Evolutionary conservation across 2,888 invertebrate genomes (phyloP), one percentile per base, ranked within the genome.

Genomic region (Drosophila cognata): DNA sequence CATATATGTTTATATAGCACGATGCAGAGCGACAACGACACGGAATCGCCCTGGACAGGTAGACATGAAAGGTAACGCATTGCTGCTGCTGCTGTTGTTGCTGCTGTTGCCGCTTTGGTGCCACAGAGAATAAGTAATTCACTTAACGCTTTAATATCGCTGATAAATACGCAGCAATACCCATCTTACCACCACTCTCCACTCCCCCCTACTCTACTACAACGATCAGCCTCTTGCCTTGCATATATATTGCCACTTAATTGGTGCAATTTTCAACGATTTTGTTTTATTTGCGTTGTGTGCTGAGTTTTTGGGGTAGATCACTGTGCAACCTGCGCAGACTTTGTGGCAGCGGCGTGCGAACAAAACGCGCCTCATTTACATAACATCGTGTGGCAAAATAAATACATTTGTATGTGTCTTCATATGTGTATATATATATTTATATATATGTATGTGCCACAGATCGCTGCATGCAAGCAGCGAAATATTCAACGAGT

Each of bases 131-230:
- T 82, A 89, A 91, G 91, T 90, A 91, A 90, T 91, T 91, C 91
- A 91, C 91, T 91, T 91, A 91, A 91, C 90, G 88, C 91, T 88
- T 91, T 91, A 91, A 91, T 91, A 89, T 90, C 89, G 76, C 89
- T 86, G 89, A 91, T 91, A 90, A 91, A 91, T 91, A 78, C 84
- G 69, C 67, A 53, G 63, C 82, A 80, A 77, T 88, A 52, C 75
- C 66, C 51, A 36, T 36, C 60, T 29, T 29, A 36, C 61, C 33
- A 41, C 7, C 11, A 41, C 36, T 36, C 25, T 10, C 11, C 33
- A 38, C 28, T 18, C 5, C 10, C 13, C 33, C 41, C 21, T 4
- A 0, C 4, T 31, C 25, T 16, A 25, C 29, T 31, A 1, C 25
- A 13, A 8, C 28, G 25, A 46, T 46, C 46, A 16, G 46, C 4